These are phyloP conservation scores for Hermaeophaga mercurialis DNA, from an alignment of 2,888 invertebrate species.

Conservation along the genomic window DNA sequence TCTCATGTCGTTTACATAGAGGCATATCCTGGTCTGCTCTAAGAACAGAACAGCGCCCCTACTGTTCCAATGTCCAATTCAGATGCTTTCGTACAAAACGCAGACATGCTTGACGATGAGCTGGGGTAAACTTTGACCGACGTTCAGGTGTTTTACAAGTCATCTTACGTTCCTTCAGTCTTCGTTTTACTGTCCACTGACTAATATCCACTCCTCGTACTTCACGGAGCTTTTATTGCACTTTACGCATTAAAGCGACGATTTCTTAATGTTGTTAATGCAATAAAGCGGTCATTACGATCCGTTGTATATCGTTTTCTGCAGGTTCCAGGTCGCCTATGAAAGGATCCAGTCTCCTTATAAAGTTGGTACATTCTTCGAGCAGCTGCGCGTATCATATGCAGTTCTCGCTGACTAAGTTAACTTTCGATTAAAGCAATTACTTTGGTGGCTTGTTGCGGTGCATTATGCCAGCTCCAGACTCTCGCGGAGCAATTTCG, in stretches of 20 bases:
- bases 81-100: constrained; percentile 38
- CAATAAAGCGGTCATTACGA: constrained; percentile 34
- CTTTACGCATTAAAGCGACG: constrained; percentile 20
- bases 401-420: background rate
- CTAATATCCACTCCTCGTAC: constrained; percentile 36
- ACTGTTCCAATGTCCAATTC: constrained; percentile 34
- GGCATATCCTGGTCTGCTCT: constrained; percentile 38
- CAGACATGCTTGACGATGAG: constrained; percentile 37
- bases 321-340: background rate
- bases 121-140: constrained; percentile 36
- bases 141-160: constrained; percentile 31
- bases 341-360: background rate
- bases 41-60: constrained; percentile 38
- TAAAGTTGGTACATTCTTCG: background rate
- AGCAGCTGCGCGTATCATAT: background rate
- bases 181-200: constrained; percentile 39
- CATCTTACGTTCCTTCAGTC: constrained; percentile 36
- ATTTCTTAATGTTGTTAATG: constrained; percentile 36
- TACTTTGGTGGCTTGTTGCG: too few species aligned
- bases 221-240: constrained; percentile 29
- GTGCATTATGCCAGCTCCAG: too few species aligned
- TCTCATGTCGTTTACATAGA: constrained; percentile 38
- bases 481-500: too few species aligned
- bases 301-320: constrained; percentile 26
- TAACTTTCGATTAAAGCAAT: background rate